Conservation (phyloP, 2,113 vertebrate genomes). For the Helogale parvula region DNA sequence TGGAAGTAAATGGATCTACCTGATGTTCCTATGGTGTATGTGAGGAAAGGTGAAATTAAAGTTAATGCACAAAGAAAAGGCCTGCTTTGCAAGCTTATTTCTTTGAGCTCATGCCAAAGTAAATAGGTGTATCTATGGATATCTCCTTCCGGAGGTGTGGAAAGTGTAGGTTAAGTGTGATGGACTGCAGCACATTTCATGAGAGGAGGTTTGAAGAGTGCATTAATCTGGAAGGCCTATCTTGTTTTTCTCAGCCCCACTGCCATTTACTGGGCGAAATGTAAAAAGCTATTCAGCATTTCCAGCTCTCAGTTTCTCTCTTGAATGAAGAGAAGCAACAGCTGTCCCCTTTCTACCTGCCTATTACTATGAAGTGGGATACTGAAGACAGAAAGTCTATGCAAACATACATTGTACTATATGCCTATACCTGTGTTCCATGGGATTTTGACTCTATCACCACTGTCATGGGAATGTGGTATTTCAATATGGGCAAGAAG, state of each 20-base stretch:
- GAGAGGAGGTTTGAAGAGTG: constrained; percentile 49
- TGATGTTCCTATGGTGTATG: constrained; percentile 63
- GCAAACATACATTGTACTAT: background rate
- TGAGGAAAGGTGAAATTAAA: constrained; percentile 68
- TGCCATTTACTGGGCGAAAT: constrained; percentile 44
- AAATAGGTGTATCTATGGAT: constrained; percentile 73
- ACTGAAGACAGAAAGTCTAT: background rate
- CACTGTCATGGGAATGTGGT: background rate
- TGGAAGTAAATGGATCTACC: constrained; percentile 72
- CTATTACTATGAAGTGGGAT: background rate
- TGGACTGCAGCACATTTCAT: constrained; percentile 35
- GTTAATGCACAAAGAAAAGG: constrained; percentile 55
- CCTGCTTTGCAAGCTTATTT: constrained; percentile 60
- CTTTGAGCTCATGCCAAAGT: constrained; percentile 71
- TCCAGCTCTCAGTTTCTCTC: background rate
- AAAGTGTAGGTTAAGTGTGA: constrained; percentile 73
- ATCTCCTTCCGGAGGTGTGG: constrained; percentile 70
- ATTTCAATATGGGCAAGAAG: background rate
- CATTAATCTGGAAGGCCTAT: background rate
- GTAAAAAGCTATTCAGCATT: background rate
- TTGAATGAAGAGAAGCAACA: constrained; percentile 52
- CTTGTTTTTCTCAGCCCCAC: constrained; percentile 9
- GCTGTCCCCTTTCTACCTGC: background rate
- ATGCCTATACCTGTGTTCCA: background rate
- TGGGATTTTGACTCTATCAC: background rate